phyloP scores from a whole-genome alignment of 1,140 invertebrate species.

The Drosophila orena region DNA sequence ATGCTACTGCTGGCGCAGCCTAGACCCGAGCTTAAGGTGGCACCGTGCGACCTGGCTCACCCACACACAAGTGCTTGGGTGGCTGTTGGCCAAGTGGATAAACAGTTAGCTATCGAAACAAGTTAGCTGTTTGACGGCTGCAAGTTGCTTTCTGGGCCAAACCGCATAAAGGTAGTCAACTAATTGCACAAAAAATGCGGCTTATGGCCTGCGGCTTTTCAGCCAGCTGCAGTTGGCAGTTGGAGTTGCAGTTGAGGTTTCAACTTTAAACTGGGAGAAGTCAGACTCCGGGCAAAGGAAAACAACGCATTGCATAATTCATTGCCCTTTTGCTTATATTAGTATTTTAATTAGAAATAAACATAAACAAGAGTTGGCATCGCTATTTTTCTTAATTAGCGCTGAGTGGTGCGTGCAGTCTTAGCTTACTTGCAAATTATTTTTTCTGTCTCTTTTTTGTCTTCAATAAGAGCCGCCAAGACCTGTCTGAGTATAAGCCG shows the following conservation, averaged over 20 bases:
- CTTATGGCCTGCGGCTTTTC: slow-evolving; percentile 42
- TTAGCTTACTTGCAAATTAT: slow-evolving; percentile 71
- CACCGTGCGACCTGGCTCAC: slow-evolving; percentile 27
- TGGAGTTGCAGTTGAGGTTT: slow-evolving; percentile 26
- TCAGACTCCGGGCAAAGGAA: slow-evolving; percentile 34
- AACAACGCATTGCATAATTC: slow-evolving; percentile 68
- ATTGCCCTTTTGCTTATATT: slow-evolving; percentile 63
- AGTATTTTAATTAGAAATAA: slow-evolving; percentile 34
- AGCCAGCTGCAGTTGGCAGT: neutral
- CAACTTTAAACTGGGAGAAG: slow-evolving; percentile 45
- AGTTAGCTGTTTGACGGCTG: slow-evolving; percentile 59
- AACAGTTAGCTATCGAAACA: slow-evolving; percentile 48
- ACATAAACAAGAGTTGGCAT: slow-evolving; percentile 33
- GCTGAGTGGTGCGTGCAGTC: slow-evolving; percentile 59
- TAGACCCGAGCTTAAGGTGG: slow-evolving; percentile 12
- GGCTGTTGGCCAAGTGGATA: slow-evolving; percentile 25
- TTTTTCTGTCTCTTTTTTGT: slow-evolving; percentile 41
- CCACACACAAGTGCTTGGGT: slow-evolving; percentile 46
- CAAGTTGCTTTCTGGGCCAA: slow-evolving; percentile 77
- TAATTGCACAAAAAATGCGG: slow-evolving; percentile 80
- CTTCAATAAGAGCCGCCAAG: slow-evolving; percentile 50
- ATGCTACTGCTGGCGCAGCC: slow-evolving; percentile 22
- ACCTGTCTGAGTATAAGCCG: slow-evolving; percentile 35
- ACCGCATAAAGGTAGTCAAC: slow-evolving; percentile 73
- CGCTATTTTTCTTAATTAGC: slow-evolving; percentile 63